Evolutionary conservation across 2,888 invertebrate species (phyloP).

Genomic region (Chaitophorus viminalis): DNA sequence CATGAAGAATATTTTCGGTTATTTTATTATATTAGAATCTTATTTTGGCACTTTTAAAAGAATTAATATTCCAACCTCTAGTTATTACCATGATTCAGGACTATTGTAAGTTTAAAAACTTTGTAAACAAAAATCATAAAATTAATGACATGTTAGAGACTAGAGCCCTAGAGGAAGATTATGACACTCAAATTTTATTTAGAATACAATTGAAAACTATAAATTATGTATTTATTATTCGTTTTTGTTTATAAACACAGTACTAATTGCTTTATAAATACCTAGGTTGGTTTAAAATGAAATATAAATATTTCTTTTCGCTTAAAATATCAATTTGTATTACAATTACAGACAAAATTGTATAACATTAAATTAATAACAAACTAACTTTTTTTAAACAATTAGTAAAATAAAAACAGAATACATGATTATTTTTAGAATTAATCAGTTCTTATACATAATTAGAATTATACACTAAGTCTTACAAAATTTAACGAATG

Average conservation of each 20-base stretch:
- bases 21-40: too few relatives aligned
- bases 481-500: constrained; percentile 6
- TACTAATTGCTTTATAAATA: background rate
- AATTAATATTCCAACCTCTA: too few relatives aligned
- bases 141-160: background rate
- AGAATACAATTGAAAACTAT: background rate
- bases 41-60: too few relatives aligned
- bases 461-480: constrained; percentile 20
- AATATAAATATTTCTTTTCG: background rate
- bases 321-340: background rate
- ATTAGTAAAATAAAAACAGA: constrained; percentile 28
- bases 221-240: background rate
- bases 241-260: background rate
- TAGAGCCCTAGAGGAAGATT: background rate
- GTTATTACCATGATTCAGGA: too few relatives aligned
- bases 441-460: constrained; percentile 55
- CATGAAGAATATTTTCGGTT: too few relatives aligned
- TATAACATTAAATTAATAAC: background rate
- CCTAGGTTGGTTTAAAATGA: background rate
- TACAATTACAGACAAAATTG: background rate
- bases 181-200: background rate
- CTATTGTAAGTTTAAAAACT: background rate
- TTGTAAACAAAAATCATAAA: background rate
- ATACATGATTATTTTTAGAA: constrained; percentile 2
- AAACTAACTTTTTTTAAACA: background rate